A percentile compares a stretch with the other conserved stretches of the same genome.
Evolutionary conservation across 2,113 vertebrate species (phyloP).

Genomic region (Ophthalmolycus amberensis): DNA sequence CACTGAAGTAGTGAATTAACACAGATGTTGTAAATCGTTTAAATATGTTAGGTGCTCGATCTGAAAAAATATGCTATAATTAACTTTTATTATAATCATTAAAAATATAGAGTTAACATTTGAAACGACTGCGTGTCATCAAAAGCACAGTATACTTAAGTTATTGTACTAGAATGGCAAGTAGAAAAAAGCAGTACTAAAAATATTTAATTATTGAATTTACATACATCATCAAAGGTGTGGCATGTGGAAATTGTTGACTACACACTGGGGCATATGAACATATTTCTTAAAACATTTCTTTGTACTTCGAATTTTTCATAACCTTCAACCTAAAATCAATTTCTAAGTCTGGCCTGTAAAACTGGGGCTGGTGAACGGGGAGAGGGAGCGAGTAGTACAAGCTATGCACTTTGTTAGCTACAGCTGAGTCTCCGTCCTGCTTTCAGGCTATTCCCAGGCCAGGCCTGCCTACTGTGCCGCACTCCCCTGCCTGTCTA

Average conservation of each 20-base stretch:
- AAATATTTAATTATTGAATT: background rate
- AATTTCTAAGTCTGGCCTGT: slow-evolving; percentile 38
- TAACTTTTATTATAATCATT: background rate
- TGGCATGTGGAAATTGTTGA: background rate
- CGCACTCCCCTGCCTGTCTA: slow-evolving; percentile 69
- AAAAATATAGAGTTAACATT: background rate
- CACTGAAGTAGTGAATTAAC: background rate
- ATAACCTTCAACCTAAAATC: slow-evolving; percentile 47
- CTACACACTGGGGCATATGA: background rate
- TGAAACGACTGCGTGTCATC: background rate
- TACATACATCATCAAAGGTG: background rate
- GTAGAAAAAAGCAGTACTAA: background rate
- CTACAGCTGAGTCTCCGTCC: slow-evolving; percentile 74
- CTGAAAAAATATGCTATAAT: background rate
- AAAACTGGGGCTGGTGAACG: slow-evolving; percentile 62
- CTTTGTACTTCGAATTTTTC: slow-evolving; percentile 14
- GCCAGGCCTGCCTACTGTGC: slow-evolving; percentile 70
- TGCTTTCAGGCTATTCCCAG: slow-evolving; percentile 73
- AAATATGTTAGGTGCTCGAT: background rate
- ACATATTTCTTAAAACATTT: background rate
- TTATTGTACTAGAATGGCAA: background rate
- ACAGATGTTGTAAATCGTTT: background rate
- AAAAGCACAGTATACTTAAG: background rate
- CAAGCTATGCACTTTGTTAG: slow-evolving; percentile 74
- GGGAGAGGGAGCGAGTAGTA: slow-evolving; percentile 60